Conservation (phyloP, 2,113 vertebrate species). For the Ranitomeya imitator region DNA sequence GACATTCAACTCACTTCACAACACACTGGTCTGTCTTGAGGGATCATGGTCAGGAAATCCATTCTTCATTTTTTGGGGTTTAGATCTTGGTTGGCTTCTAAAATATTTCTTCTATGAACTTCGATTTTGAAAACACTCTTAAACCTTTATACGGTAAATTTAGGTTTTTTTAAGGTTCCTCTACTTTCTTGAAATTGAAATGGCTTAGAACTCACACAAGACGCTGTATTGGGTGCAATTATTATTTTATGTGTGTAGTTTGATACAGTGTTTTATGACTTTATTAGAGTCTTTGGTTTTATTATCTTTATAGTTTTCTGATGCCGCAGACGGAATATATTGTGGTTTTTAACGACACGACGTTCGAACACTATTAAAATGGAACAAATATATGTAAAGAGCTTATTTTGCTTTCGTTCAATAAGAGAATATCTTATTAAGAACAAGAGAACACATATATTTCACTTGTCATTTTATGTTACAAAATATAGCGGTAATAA, state of each 20-base stretch:
- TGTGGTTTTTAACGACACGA: neutral
- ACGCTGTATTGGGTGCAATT: slow-evolving; percentile 25
- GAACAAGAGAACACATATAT: slow-evolving; percentile 18
- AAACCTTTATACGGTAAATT: neutral
- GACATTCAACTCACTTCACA: neutral
- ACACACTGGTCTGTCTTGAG: neutral
- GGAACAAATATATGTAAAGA: neutral
- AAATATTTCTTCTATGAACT: neutral
- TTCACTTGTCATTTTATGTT: slow-evolving; percentile 14
- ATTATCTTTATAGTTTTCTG: slow-evolving; percentile 28
- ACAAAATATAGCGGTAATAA: neutral
- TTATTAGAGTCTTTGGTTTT: slow-evolving; percentile 20
- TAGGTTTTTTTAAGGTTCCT: neutral
- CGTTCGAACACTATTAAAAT: slow-evolving; percentile 6
- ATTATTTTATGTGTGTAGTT: slow-evolving; percentile 21
- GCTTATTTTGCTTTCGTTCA: slow-evolving; percentile 13
- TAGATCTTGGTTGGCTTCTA: neutral
- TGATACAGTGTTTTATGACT: slow-evolving; percentile 38
- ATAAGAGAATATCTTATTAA: slow-evolving; percentile 29
- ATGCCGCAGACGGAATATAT: slow-evolving; percentile 12
- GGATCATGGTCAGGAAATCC: neutral
- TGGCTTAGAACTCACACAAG: neutral
- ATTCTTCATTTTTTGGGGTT: neutral
- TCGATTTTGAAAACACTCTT: neutral
- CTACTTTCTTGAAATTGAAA: neutral